Evolutionary conservation across 2,797 vertebrate genomes (phyloP).

Genomic region (Calcarius lapponicus): DNA sequence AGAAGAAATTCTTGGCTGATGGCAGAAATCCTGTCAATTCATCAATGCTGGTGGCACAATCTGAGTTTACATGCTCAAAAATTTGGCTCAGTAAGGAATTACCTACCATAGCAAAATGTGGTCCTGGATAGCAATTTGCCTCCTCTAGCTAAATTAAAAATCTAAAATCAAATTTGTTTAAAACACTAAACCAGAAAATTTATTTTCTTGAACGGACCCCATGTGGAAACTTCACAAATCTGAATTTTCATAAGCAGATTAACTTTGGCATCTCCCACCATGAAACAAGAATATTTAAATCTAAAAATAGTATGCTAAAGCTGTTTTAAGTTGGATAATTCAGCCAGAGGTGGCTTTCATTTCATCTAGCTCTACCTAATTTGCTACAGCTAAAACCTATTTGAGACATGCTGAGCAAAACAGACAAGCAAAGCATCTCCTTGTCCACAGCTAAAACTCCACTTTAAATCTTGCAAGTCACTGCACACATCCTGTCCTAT

Average conservation of each 20-base stretch:
- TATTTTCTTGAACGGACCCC: slow-evolving; percentile 25
- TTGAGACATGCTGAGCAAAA: slow-evolving; percentile 50
- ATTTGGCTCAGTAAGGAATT: not conserved
- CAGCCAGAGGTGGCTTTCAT: slow-evolving; percentile 46
- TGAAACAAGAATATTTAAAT: slow-evolving; percentile 60
- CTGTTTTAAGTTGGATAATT: slow-evolving; percentile 66
- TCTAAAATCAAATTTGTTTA: not conserved
- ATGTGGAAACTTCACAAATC: slow-evolving; percentile 40
- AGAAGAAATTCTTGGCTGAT: not conserved
- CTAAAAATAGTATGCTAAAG: slow-evolving; percentile 64
- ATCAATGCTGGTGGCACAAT: not conserved
- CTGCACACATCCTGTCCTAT: not conserved
- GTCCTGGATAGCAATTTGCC: not conserved
- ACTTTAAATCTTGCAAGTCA: slow-evolving; percentile 43
- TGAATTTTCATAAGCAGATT: slow-evolving; percentile 60
- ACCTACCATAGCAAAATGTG: not conserved
- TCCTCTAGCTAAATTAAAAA: slow-evolving; percentile 25
- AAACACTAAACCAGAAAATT: not conserved
- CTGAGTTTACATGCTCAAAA: rapidly evolving
- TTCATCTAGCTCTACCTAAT: slow-evolving; percentile 61
- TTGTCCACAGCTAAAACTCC: not conserved
- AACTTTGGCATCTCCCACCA: slow-evolving; percentile 54
- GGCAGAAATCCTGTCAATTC: not conserved
- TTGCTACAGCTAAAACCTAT: slow-evolving; percentile 55
- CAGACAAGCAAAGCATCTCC: not conserved